Base-by-base conservation (phyloP, 2,113 vertebrate genomes). In the Rhynchomys soricoides region DNA sequence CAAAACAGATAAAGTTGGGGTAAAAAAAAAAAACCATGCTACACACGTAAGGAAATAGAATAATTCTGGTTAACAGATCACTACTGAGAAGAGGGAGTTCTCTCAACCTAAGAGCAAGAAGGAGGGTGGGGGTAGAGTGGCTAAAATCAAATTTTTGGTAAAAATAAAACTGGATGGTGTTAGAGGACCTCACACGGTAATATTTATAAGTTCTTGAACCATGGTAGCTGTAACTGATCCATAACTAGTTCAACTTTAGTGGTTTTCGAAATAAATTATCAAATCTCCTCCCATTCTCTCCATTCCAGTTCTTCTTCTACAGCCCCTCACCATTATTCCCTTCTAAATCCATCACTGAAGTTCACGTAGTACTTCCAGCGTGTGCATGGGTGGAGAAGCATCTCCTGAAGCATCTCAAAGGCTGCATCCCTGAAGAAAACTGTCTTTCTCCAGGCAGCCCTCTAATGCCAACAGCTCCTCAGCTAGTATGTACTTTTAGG, bases 201-300 rank as follows among this genome's bases (percentile, higher is more conserved):
- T 94, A 45, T 62, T 97, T 26, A 95, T 12, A 93, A 34, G 66
- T 94, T 66, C 68, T 79, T 57, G 57, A 37, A 93, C 71, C 85
- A 94, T 1, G 52, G 50, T 71, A 66, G 70, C 55, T 70, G 83
- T 7, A 74, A 55, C 15, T 92, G 37, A 16, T 85, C 13, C 24
- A 50, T 45, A 29, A 11, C 62, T 62, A 64, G 40, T 57, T 81
- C 78, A 81, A 57, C 55, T 83, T 43, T 43, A 62, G 62, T 62
- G 81, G 3, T 43, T 66, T 66, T 31, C 31, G 22, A 66, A 66
- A 43, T 34, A 66, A 86, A 45, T 66, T 34, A 86, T 48, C 62
- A 66, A 78, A 86, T 12, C 19, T 48, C 31, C 13, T 19, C 29
- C 19, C 62, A 68, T 68, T 48, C 11, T 45, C 40, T 48, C 59